Conservation (phyloP, 2,888 invertebrate genomes). For the Melieria picta region DNA sequence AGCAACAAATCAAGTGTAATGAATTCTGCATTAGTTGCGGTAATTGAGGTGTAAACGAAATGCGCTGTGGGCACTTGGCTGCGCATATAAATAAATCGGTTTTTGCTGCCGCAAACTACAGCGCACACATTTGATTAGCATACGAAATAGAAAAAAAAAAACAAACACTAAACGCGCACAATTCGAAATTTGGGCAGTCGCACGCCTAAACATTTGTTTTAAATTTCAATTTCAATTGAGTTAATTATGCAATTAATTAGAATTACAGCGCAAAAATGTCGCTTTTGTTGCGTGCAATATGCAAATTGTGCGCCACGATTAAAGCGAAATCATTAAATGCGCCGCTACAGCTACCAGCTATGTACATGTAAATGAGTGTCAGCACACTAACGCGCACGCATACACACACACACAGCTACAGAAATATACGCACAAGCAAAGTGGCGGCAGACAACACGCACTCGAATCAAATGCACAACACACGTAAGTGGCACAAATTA, state of each 20-base stretch:
- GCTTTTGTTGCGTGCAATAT: not conserved
- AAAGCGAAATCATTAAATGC: not conserved
- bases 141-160: not conserved
- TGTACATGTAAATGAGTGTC: constrained; percentile 8
- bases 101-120: too few relatives aligned
- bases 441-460: not conserved
- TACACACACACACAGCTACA: constrained; percentile 2
- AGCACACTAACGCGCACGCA: not conserved
- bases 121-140: too few relatives aligned
- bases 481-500: constrained; percentile 7
- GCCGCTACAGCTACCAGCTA: not conserved
- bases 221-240: not conserved
- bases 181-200: not conserved
- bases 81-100: not conserved
- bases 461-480: not conserved
- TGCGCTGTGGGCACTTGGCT: not conserved
- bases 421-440: not conserved
- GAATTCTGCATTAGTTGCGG: constrained; percentile 1
- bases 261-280: not conserved
- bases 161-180: not conserved
- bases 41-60: constrained; percentile 2
- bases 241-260: not conserved
- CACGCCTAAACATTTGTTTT: not conserved
- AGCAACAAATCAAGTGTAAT: not conserved
- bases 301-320: not conserved